Evolutionary conservation across 2,888 invertebrate genomes (phyloP).

Genomic region (Ophraella communa): DNA sequence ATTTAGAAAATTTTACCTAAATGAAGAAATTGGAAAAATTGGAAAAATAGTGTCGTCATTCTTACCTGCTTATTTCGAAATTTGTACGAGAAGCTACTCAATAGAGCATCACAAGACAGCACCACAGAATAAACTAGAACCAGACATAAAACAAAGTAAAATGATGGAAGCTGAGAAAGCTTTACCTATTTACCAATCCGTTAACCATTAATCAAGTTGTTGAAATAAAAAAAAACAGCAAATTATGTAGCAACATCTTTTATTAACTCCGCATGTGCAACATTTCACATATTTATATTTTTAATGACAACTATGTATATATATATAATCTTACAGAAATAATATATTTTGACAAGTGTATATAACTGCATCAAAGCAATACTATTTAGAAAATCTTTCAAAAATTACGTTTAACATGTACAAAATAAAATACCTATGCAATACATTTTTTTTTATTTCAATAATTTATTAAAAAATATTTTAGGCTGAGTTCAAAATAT

Average conservation of each 20-base stretch:
- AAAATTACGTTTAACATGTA: conserved; percentile 28
- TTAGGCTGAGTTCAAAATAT: neutral
- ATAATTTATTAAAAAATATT: conserved; percentile 16
- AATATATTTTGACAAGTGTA: conserved; percentile 13
- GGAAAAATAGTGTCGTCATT: too few relatives aligned
- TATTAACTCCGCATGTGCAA: conserved; percentile 6
- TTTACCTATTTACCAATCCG: too few relatives aligned
- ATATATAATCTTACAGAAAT: conserved; percentile 4
- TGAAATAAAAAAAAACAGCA: neutral
- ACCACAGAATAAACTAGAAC: too few relatives aligned
- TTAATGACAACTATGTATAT: conserved; percentile 2
- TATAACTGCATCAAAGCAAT: conserved; percentile 23
- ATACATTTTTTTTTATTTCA: conserved; percentile 17
- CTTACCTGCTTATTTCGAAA: too few relatives aligned
- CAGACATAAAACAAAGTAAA: too few relatives aligned
- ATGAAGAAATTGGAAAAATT: too few relatives aligned
- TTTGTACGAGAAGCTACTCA: too few relatives aligned
- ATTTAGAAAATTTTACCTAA: too few relatives aligned
- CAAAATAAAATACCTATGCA: conserved; percentile 31
- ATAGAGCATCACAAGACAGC: too few relatives aligned
- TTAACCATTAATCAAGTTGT: neutral
- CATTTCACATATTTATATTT: neutral
- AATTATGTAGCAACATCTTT: conserved; percentile 9
- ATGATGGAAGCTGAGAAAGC: too few relatives aligned
- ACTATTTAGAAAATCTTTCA: conserved; percentile 26